Evolutionary conservation across 2,797 vertebrate species (phyloP), one percentile per base, ranked within the genome.

Genomic region (Fistularia commersonii): DNA sequence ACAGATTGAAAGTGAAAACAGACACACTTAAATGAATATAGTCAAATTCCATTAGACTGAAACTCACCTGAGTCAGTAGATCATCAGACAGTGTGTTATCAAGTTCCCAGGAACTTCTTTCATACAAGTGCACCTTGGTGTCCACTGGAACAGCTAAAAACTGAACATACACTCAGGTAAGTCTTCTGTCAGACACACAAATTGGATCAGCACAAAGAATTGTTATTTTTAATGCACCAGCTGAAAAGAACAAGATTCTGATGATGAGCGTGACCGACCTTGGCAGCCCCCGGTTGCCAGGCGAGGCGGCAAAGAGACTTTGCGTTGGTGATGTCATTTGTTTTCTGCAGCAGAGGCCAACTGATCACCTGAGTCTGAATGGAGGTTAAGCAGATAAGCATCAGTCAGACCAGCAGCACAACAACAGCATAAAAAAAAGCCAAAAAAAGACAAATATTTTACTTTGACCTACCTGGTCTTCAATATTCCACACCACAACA

Each of bases 101-200:
- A n/a, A 85, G 89, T 0, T 81, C 83, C 96, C 96, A 99, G 64
- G 89, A 90, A 41, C 90, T 90, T 74, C 94, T 90, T 76, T 85
- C 91, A 31, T 95, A 99, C 1, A 99, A 81, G 33, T 95, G 89
- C 23, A 99, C 87, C 38, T 78, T 87, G 11, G 90, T 87, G 35
- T 92, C 94, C 5, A 97, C 93, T 8, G 97, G 97, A 89, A 99
- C 73, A 0, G 97, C 97, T 70, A 99, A 80, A 34, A 97, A 62
- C 95, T 98, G 77, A 62, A 37, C 57, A 71, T 14, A 73, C 0
- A 45, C 33, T 23, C 23, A 23, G 23, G 23, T 23, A 23, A 23
- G 23, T 23, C 23, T 23, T 23, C 23, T 23, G 23, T 50, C 32
- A 61, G 1, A 23, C 39, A 41, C 39, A 41, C 7, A 12, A 12